Evolutionary conservation across 2,113 vertebrate species (phyloP).

Genomic region (Nematolebias whitei): DNA sequence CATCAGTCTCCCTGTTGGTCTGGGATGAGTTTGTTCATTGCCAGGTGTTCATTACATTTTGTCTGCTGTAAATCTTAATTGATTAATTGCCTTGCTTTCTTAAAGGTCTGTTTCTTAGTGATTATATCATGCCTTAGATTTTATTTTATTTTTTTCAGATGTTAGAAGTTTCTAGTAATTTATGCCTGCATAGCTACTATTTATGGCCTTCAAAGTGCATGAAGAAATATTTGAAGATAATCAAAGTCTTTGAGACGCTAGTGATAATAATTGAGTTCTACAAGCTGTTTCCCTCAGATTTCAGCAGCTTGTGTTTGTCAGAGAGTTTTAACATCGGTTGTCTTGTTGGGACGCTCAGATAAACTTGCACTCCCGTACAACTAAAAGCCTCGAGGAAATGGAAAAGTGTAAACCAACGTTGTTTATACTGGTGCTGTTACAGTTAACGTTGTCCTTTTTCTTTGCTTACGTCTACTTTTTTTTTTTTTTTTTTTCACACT

Average conservation of each 20-base stretch:
- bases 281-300: slow-evolving; percentile 17
- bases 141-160: slow-evolving; percentile 19
- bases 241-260: neutral
- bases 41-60: slow-evolving; percentile 15
- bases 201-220: slow-evolving; percentile 34
- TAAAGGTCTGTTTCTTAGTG: slow-evolving; percentile 7
- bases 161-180: slow-evolving; percentile 26
- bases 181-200: slow-evolving; percentile 26
- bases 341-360: slow-evolving; percentile 26
- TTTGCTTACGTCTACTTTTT: neutral
- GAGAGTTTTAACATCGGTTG: slow-evolving; percentile 26
- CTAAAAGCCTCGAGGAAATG: slow-evolving; percentile 46
- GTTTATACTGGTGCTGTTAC: slow-evolving; percentile 60
- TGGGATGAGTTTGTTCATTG: slow-evolving; percentile 11
- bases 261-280: slow-evolving; percentile 39
- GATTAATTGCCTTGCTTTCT: neutral
- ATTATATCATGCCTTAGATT: slow-evolving; percentile 18
- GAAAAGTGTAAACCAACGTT: slow-evolving; percentile 42
- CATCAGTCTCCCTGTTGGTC: neutral
- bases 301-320: slow-evolving; percentile 28
- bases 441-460: neutral
- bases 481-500: slow-evolving; percentile 10
- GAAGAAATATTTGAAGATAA: neutral
- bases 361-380: slow-evolving; percentile 47
- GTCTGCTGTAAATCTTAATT: neutral